Evolutionary conservation across 2,888 invertebrate species (phyloP), one percentile per base, ranked within the genome.

Genomic region (Theretra japonica): DNA sequence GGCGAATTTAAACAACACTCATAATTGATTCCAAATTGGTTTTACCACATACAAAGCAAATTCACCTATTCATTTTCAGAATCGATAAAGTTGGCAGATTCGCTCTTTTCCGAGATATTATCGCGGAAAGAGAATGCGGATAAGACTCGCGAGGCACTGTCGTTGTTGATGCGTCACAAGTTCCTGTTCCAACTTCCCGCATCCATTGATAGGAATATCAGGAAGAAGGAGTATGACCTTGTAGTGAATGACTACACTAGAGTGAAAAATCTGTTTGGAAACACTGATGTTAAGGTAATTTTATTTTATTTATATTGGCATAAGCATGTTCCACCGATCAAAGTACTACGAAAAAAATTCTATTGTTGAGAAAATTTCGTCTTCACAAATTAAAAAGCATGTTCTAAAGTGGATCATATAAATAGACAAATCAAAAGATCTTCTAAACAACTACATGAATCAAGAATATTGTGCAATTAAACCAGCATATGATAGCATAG

Each of bases 211-310:
- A 96, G 97, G 79, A 99, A 99, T 83, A 98, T 99, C 75, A 96
- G 97, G 80, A 97, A 97, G 83, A 98, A 98, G 70, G 99, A 99
- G 86, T 99, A 98, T 87, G 99, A 99, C 88, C 96, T 99, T 70
- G 98, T 99, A 28, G 98, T 99, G 74, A 99, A 99, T 86, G 99
- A 99, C 89, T 99, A 99, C 88, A 97, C 98, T 1, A 95, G 99
- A 80, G 99, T 99, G 4, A 99, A 98, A 88, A 98, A 99, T 85
- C 95, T 99, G 33, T 99, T 99, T 94, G 97, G 98, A 73, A 98
- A 98, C 89, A 98, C 98, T 48, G 98, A 99, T 89, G 97, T 99
- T 21, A 96, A 96, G 81, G 96, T 97, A 86, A 23, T 4, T 15
- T 41, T 28, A 21, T 21, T 23, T 8, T 48, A 17, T 2, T 8